Conservation (phyloP, 2,888 invertebrate genomes). For the Liposcelis brunnea region DNA sequence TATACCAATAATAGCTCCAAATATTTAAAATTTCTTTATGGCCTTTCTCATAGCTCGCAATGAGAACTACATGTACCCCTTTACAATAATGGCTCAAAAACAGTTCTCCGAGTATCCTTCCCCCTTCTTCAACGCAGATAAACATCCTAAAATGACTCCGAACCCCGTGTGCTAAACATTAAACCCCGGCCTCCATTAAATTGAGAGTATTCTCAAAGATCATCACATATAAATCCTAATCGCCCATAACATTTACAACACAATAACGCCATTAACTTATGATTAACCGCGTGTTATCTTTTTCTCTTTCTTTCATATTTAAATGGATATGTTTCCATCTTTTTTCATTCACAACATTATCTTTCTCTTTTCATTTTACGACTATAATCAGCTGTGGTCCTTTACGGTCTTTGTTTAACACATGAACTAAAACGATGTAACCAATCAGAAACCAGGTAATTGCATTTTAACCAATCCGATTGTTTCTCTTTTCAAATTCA, state of each 20-base stretch:
- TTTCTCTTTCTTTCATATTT: conserved; percentile 4
- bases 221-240: conserved; percentile 3
- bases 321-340: neutral
- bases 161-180: conserved; percentile 2
- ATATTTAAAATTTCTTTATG: conserved; percentile 7
- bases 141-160: no score
- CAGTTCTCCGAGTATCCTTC: no score
- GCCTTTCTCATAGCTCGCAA: conserved; percentile 8
- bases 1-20: no score
- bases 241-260: neutral
- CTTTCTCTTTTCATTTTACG: conserved; percentile 7
- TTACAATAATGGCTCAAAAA: conserved; percentile 9
- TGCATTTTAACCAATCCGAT: conserved; percentile 4
- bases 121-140: no score
- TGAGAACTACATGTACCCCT: conserved; percentile 9
- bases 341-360: neutral
- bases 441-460: conserved; percentile 6
- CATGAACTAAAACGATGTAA: conserved; percentile 3
- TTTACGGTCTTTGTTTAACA: conserved; percentile 6
- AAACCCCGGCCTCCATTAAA: neutral
- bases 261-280: conserved; percentile 5
- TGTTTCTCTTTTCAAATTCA: no score
- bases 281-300: neutral
- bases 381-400: conserved; percentile 6
- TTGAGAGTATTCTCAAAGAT: conserved; percentile 7